phyloP scores from a whole-genome alignment of 2,113 vertebrate species.

The Puffinus mauretanicus region DNA sequence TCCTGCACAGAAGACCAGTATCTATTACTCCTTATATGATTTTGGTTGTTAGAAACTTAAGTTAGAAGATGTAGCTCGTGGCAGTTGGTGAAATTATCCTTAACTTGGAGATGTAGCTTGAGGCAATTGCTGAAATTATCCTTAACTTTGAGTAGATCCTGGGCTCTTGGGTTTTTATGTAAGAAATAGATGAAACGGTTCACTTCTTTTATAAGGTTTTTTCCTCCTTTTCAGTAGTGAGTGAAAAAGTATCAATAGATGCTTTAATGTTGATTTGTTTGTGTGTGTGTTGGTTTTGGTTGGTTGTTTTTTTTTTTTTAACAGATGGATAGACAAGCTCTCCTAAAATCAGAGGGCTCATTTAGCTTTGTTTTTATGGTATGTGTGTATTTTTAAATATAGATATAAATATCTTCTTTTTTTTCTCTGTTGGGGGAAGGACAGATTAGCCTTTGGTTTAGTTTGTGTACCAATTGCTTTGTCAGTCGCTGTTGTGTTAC shows the following conservation, averaged over 20 bases:
- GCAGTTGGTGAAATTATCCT: neutral
- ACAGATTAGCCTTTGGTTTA: neutral
- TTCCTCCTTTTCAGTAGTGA: neutral
- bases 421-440: neutral
- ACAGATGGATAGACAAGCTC: neutral
- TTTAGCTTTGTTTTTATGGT: neutral
- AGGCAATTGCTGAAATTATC: neutral
- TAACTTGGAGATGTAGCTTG: neutral
- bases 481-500: neutral
- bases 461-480: neutral
- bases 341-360: neutral
- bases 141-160: neutral
- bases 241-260: neutral
- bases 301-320: neutral
- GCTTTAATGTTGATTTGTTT: neutral
- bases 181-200: neutral
- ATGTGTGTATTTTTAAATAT: neutral
- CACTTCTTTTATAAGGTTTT: neutral
- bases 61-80: neutral
- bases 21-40: neutral
- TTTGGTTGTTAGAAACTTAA: neutral
- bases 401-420: neutral
- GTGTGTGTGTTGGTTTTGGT: neutral
- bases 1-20: rapidly evolving
- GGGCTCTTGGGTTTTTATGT: neutral